A percentile compares a stretch with the other conserved stretches of the same genome.
phyloP scores from a whole-genome alignment of 2,888 invertebrate genomes.

The Limnephilus marmoratus region DNA sequence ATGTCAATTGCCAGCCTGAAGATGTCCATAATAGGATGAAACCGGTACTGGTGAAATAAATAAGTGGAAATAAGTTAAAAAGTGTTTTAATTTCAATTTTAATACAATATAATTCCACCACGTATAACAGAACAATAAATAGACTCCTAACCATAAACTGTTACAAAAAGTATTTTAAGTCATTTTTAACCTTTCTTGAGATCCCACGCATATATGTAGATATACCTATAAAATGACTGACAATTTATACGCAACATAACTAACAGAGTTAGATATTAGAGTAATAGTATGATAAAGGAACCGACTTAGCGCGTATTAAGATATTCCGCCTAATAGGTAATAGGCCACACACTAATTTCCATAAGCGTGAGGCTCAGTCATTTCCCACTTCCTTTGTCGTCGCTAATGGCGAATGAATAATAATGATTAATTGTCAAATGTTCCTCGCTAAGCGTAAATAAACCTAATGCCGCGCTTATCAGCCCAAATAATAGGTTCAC shows the following conservation, averaged over 20 bases:
- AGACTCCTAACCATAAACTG: too few species aligned
- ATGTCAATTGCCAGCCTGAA: too few species aligned
- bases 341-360: constrained; percentile 11
- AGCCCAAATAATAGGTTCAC: not conserved
- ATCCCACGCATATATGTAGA: not conserved
- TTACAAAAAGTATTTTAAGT: too few species aligned
- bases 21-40: too few species aligned
- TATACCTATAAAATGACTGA: not conserved
- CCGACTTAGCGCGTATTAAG: not conserved
- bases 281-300: not conserved
- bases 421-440: constrained; percentile 20
- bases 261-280: not conserved
- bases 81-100: too few species aligned
- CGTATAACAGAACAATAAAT: too few species aligned
- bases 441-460: constrained; percentile 11
- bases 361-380: not conserved
- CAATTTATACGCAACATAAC: not conserved
- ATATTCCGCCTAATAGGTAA: not conserved
- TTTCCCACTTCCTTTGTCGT: constrained; percentile 11
- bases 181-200: not conserved
- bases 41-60: too few species aligned
- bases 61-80: too few species aligned
- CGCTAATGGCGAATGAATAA: constrained; percentile 17
- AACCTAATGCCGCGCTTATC: not conserved
- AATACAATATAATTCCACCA: too few species aligned